A percentile compares a stretch with the other conserved stretches of the same genome.
Evolutionary conservation across 2,797 vertebrate genomes (phyloP).

Genomic region (Cirrhinus mrigala): DNA sequence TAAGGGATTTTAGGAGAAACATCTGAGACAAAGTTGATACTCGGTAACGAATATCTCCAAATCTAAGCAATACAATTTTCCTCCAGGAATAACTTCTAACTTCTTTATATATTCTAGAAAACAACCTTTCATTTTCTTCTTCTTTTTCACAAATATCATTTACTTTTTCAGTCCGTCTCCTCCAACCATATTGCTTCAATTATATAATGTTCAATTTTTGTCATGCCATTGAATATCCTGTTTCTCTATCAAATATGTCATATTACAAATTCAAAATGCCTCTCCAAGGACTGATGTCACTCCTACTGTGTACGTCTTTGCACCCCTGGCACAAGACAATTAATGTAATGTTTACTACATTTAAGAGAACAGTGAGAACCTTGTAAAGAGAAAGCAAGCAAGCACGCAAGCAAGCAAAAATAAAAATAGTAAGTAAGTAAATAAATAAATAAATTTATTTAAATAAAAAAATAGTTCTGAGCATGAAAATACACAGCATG

Average conservation of each 20-base stretch:
- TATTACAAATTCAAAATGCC: not conserved
- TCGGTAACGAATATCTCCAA: not conserved
- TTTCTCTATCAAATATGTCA: not conserved
- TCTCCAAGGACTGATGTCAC: constrained; percentile 7
- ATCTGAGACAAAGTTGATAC: not conserved
- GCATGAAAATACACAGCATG: no score
- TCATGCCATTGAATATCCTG: not conserved
- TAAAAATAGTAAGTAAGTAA: no score
- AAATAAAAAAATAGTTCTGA: not conserved
- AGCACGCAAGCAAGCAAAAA: not conserved
- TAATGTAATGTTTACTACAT: not conserved
- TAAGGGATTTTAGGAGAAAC: not conserved
- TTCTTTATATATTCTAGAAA: not conserved
- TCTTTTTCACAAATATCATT: not conserved
- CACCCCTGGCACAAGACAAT: not conserved
- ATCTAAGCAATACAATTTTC: not conserved
- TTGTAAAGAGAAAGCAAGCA: no score
- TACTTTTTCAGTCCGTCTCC: not conserved
- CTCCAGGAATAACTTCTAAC: not conserved
- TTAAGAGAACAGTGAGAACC: not conserved
- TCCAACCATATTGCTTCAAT: not conserved
- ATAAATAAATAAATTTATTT: no score
- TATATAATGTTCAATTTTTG: not conserved
- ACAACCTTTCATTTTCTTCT: not conserved
- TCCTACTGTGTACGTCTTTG: not conserved